Evolutionary conservation across 2,888 invertebrate genomes (phyloP).

Genomic region (Trachelus iudaicus): DNA sequence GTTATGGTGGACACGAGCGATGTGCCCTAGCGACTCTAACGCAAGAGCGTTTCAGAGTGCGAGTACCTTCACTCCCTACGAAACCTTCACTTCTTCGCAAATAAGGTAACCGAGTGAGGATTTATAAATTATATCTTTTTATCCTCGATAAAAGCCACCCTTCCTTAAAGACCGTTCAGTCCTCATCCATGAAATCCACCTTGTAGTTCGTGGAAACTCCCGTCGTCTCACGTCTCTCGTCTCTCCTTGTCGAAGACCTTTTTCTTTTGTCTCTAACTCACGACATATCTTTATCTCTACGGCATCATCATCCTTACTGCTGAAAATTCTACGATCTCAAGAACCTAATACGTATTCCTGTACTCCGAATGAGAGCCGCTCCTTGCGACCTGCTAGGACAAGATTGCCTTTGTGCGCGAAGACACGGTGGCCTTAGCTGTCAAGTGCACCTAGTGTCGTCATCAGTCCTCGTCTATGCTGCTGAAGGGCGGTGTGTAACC

Average conservation of each 20-base stretch:
- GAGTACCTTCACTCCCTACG: slow-evolving; percentile 3
- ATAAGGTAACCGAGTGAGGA: slow-evolving; percentile 31
- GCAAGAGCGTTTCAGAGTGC: slow-evolving; percentile 40
- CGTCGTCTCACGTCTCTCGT: neutral
- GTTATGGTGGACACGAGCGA: slow-evolving; percentile 50
- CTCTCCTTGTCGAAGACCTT: neutral
- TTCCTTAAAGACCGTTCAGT: neutral
- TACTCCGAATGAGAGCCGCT: neutral
- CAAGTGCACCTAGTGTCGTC: slow-evolving; percentile 31
- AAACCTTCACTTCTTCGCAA: slow-evolving; percentile 25
- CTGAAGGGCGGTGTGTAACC: slow-evolving; percentile 26
- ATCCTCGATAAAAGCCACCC: neutral
- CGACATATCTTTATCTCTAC: neutral
- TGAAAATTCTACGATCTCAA: neutral
- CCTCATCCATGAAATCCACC: neutral
- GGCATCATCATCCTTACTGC: neutral
- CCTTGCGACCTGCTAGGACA: neutral
- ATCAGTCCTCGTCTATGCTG: slow-evolving; percentile 19
- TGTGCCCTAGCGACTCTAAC: slow-evolving; percentile 43
- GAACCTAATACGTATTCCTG: neutral
- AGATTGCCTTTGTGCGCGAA: slow-evolving; percentile 33
- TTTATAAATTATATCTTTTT: neutral
- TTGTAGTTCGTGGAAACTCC: neutral
- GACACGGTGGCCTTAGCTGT: slow-evolving; percentile 41
- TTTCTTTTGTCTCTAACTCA: neutral